Conservation (phyloP, 2,888 invertebrate species). For the Choristoneura rosaceana region DNA sequence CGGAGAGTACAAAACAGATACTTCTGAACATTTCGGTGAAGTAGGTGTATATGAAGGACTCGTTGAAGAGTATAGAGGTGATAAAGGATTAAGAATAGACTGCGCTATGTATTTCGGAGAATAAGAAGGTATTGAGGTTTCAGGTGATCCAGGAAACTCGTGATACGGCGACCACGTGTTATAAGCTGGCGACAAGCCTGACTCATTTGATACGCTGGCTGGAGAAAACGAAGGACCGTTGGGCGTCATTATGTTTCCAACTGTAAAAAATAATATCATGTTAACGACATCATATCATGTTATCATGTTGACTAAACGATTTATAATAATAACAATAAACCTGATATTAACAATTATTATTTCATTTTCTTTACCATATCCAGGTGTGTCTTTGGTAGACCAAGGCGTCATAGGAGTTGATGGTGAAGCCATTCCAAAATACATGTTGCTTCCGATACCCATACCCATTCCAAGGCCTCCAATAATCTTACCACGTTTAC, state of each 20-base stretch:
- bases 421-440: slow-evolving; percentile 94
- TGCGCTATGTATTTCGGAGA: slow-evolving; percentile 86
- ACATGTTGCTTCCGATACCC: slow-evolving; percentile 92
- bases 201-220: slow-evolving; percentile 96
- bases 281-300: too few relatives aligned
- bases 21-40: slow-evolving; percentile 92
- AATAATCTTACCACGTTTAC: slow-evolving; percentile 99
- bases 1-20: slow-evolving; percentile 93
- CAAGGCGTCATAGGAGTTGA: slow-evolving; percentile 97
- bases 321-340: too few relatives aligned
- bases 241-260: slow-evolving; percentile 98
- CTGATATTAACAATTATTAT: background rate
- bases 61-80: slow-evolving; percentile 89
- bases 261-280: slow-evolving; percentile 78
- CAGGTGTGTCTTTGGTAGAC: slow-evolving; percentile 93
- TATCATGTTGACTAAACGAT: too few relatives aligned
- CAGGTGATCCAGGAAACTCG: slow-evolving; percentile 92
- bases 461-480: slow-evolving; percentile 89
- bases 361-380: slow-evolving; percentile 81
- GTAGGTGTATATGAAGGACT: slow-evolving; percentile 90
- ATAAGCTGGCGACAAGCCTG: slow-evolving; percentile 95
- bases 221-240: slow-evolving; percentile 99
- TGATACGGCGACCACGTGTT: slow-evolving; percentile 92
- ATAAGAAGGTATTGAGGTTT: slow-evolving; percentile 88
- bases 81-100: slow-evolving; percentile 88